Percentiles rank a stretch among this genome's conserved stretches.
Evolutionary conservation across 2,888 invertebrate genomes (phyloP).

Genomic region (Carterocephalus palaemon): DNA sequence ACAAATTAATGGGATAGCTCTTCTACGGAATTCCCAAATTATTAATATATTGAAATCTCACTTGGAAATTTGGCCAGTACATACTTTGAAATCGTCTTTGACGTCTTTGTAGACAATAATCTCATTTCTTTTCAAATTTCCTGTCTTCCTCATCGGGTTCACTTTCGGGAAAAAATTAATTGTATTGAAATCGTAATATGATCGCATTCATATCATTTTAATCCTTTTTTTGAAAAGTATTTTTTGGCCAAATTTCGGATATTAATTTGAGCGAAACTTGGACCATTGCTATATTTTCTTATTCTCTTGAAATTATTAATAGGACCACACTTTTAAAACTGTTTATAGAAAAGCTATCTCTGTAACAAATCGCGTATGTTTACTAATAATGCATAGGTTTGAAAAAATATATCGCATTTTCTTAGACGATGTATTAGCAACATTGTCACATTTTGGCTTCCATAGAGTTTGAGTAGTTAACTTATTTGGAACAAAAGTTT

Average conservation of each 20-base stretch:
- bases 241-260: conserved; percentile 16
- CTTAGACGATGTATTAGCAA: conserved; percentile 52
- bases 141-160: no score
- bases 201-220: no score
- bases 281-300: conserved; percentile 71
- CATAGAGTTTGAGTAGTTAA: conserved; percentile 66
- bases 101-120: conserved; percentile 11
- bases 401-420: conserved; percentile 49
- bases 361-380: conserved; percentile 38
- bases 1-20: conserved; percentile 58
- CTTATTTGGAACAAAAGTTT: conserved; percentile 29
- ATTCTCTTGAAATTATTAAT: conserved; percentile 47
- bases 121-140: neutral
- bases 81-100: conserved; percentile 14
- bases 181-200: no score
- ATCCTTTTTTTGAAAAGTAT: neutral
- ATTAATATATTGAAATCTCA: conserved; percentile 19
- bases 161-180: no score
- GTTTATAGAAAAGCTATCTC: conserved; percentile 66
- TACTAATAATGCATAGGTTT: conserved; percentile 37
- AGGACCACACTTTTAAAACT: conserved; percentile 59
- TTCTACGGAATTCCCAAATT: conserved; percentile 41
- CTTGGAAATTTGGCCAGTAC: conserved; percentile 12
- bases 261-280: conserved; percentile 44
- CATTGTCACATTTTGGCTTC: conserved; percentile 68